A percentile compares a stretch with the other conserved stretches of the same genome.
Conservation (phyloP, 1,140 invertebrate species). For the Drosophila ambigua region DNA sequence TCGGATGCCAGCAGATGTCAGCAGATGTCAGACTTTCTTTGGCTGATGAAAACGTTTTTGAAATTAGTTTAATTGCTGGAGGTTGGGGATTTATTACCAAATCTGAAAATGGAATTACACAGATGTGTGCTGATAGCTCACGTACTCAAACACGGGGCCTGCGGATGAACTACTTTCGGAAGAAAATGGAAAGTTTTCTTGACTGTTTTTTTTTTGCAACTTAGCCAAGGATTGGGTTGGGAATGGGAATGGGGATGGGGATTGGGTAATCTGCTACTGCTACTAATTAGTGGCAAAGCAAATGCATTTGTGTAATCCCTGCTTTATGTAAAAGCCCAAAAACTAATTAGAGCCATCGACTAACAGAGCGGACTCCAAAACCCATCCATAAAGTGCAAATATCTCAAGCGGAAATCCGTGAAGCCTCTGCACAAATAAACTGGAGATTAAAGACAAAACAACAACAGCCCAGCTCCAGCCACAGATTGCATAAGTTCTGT, state of each 20-base stretch:
- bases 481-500: constrained; percentile 65
- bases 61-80: constrained; percentile 47
- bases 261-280: constrained; percentile 20
- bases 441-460: constrained; percentile 36
- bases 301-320: constrained; percentile 40
- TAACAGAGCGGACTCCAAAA: constrained; percentile 31
- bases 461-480: constrained; percentile 4
- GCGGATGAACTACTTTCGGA: constrained; percentile 24
- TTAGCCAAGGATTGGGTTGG: not conserved
- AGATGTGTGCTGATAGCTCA: constrained; percentile 42
- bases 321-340: constrained; percentile 25
- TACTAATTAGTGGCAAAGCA: constrained; percentile 49
- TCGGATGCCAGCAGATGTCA: constrained; percentile 30
- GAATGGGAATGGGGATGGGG: not conserved
- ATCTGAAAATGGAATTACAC: constrained; percentile 7
- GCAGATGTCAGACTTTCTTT: constrained; percentile 58
- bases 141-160: constrained; percentile 3
- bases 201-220: constrained; percentile 7
- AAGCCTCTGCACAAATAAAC: constrained; percentile 53
- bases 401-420: constrained; percentile 76
- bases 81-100: constrained; percentile 39
- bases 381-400: constrained; percentile 61
- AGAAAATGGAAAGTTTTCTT: constrained; percentile 47
- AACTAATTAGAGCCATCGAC: constrained; percentile 64
- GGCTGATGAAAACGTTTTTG: constrained; percentile 51